Evolutionary conservation across 2,888 invertebrate genomes (phyloP).

Genomic region (Papilio gigon): DNA sequence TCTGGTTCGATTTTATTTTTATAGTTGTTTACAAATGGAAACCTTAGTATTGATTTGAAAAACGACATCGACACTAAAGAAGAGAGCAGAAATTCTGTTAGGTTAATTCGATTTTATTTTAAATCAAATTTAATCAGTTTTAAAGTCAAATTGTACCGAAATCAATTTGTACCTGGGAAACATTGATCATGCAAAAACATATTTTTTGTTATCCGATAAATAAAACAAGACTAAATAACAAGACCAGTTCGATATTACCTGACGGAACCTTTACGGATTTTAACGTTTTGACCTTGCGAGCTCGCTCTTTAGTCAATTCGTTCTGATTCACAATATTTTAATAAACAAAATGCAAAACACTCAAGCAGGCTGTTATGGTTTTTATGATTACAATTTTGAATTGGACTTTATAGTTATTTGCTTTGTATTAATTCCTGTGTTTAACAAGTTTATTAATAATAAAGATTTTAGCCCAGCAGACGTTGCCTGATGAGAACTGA

Average conservation of each 20-base stretch:
- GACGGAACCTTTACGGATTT: conserved; percentile 33
- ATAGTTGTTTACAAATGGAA: too few relatives aligned
- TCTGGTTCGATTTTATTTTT: too few relatives aligned
- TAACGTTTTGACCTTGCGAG: conserved; percentile 33
- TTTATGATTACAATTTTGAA: conserved; percentile 14
- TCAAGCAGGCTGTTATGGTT: neutral
- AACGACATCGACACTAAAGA: neutral
- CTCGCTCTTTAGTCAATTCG: conserved; percentile 14
- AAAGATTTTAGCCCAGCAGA: conserved; percentile 1
- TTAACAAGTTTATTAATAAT: neutral
- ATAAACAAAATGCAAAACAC: neutral
- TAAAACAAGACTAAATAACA: conserved; percentile 24
- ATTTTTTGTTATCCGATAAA: conserved; percentile 3
- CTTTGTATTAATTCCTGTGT: conserved; percentile 5
- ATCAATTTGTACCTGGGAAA: neutral
- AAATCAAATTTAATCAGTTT: neutral
- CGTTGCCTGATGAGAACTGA: neutral
- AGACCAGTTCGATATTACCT: conserved; percentile 27
- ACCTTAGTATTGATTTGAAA: neutral
- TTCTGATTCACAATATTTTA: conserved; percentile 19
- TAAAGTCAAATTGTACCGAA: neutral
- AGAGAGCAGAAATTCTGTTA: neutral
- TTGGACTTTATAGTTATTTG: conserved; percentile 6
- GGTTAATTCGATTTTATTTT: neutral
- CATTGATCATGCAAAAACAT: conserved; percentile 15